Evolutionary conservation across 1,140 invertebrate species (phyloP), one percentile per base, ranked within the genome.

Genomic region (Lamellibrachia luymesi): DNA sequence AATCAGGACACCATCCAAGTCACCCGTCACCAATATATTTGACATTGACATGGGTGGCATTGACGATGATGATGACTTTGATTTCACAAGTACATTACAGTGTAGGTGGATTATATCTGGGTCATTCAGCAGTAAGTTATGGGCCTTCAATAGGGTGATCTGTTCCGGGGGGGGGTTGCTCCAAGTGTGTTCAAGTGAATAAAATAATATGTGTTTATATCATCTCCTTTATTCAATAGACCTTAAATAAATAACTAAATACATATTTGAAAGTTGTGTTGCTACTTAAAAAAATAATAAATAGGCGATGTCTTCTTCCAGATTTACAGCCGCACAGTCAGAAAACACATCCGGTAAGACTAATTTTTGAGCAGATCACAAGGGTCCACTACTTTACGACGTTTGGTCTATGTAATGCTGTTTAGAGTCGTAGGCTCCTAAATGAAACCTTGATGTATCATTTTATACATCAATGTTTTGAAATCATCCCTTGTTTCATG

Each of bases 31-130:
- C 64, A 17, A 80, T 80, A 80, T 80, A 80, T 80, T 80, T 80
- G 2, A 80, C 64, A 80, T 10, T 38, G 50, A 52, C 6, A 92
- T 51, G 17, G 92, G 80, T 27, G 92, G 80, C 17, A n/a, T 25
- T 91, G 90, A 91, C 89, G 92, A 92, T 56, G 92, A 92, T 2
- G 13, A 22, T 49, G 92, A 92, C 64, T 56, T 91, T 91, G 90
- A 91, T n/a, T 91, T 91, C 27, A n/a, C 90, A 49, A 91, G 90
- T 50, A 27, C 90, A 17, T 22, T 80, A 22, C 64, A 80, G 64
- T 80, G 64, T 80, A 80, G 25, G 64, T 80, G 64, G 64, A 10
- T 80, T 17, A 38, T 38, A 38, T 4, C 64, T 80, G 2, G 17
- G 17, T 80, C 7, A 17, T 80, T 80, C 64, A 22, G 64, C 17